phyloP scores from a whole-genome alignment of 2,113 vertebrate species.

The Morphnarchus princeps region DNA sequence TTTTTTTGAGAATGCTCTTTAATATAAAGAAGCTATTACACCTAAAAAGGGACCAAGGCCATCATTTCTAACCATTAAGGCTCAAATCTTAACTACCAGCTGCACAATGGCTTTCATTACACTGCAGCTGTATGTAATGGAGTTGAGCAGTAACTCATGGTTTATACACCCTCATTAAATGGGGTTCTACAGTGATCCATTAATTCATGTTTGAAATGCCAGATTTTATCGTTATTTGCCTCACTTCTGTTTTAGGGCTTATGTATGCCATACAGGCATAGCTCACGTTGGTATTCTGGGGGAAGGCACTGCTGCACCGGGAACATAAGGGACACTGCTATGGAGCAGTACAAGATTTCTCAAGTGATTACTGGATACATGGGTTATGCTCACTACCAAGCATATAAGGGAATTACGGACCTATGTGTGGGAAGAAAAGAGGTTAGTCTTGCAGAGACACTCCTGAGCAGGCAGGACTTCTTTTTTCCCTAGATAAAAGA shows the following conservation, averaged over 20 bases:
- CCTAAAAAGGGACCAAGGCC: constrained; percentile 14
- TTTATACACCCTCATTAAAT: constrained; percentile 60
- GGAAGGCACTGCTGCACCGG: not conserved
- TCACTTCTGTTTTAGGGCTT: constrained; percentile 44
- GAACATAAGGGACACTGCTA: not conserved
- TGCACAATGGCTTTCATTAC: constrained; percentile 49
- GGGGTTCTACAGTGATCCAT: constrained; percentile 44
- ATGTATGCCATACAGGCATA: not conserved
- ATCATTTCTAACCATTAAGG: constrained; percentile 47
- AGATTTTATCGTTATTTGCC: constrained; percentile 62
- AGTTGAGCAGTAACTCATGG: constrained; percentile 61
- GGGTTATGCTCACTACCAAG: not conserved
- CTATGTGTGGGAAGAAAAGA: not conserved
- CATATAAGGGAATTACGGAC: not conserved
- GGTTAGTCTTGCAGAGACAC: not conserved
- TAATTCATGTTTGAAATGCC: constrained; percentile 61
- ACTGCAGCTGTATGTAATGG: constrained; percentile 26
- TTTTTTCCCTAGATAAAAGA: not conserved
- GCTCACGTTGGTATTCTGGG: not conserved
- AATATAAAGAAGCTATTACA: constrained; percentile 38
- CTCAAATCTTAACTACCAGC: constrained; percentile 40
- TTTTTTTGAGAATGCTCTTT: constrained; percentile 13
- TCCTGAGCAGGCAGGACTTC: not conserved
- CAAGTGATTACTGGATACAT: not conserved
- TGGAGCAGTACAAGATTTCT: not conserved